Percentiles rank a stretch among this genome's conserved stretches.
These are phyloP conservation scores for Nemoura dubitans DNA, from an alignment of 2,888 invertebrate genomes.

Conservation along the genomic window DNA sequence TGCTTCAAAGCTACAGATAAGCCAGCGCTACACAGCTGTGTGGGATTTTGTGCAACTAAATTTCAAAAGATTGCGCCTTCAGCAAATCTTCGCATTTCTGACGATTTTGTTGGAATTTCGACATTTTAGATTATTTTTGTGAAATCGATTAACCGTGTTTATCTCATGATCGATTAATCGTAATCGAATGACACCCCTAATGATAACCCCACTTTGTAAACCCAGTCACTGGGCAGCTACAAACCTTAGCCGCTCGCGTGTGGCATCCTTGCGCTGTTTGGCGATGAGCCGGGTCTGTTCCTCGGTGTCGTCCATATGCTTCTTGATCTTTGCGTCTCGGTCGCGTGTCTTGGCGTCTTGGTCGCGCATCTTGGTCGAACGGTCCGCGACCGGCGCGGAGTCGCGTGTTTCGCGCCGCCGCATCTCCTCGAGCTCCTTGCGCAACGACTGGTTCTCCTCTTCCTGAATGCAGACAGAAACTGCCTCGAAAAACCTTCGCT, in stretches of 20 bases:
- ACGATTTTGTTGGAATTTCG: no score
- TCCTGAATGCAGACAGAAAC: slow-evolving; percentile 58
- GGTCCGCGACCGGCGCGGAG: slow-evolving; percentile 48
- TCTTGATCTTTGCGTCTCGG: slow-evolving; percentile 58
- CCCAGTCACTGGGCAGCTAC: not conserved
- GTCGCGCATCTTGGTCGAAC: slow-evolving; percentile 53
- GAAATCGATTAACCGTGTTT: no score
- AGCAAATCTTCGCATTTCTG: no score
- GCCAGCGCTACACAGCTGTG: no score
- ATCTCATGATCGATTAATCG: no score
- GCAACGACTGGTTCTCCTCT: slow-evolving; percentile 67
- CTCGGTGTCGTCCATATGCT: slow-evolving; percentile 64
- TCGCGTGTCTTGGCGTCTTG: slow-evolving; percentile 56
- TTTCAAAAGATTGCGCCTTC: no score
- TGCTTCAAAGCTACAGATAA: no score
- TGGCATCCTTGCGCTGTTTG: slow-evolving; percentile 63
- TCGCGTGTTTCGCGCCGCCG: slow-evolving; percentile 63
- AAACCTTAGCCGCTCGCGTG: slow-evolving; percentile 60
- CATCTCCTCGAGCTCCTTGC: slow-evolving; percentile 66
- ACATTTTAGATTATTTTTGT: no score
- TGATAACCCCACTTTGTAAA: not conserved
- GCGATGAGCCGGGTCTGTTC: slow-evolving; percentile 62
- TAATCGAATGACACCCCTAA: no score
- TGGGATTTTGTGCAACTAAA: no score
- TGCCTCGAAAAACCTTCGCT: no score